These are phyloP conservation scores for Hydrolagus colliei DNA, from an alignment of 2,797 vertebrate species.

Conservation along the genomic window DNA sequence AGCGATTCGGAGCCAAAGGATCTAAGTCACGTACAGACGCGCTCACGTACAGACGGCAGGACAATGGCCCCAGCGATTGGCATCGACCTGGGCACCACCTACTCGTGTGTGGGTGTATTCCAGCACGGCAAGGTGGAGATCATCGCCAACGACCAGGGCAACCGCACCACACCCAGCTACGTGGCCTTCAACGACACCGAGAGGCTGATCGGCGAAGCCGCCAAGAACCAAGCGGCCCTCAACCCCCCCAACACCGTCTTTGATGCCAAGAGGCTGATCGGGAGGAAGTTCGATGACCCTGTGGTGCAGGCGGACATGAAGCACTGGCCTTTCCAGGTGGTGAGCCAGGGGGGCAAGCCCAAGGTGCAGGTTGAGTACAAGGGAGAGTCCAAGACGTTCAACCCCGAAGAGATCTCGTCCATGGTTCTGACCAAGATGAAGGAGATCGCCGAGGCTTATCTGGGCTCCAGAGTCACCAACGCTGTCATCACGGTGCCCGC, in stretches of 20 bases:
- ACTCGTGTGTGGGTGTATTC: slow-evolving; percentile 26
- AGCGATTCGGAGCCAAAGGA: too few relatives aligned
- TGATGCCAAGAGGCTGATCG: slow-evolving; percentile 27
- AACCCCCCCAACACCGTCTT: slow-evolving; percentile 25
- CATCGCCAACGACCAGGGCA: slow-evolving; percentile 29
- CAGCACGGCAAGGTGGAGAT: slow-evolving; percentile 25
- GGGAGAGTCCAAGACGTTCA: neutral
- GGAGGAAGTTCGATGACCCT: neutral
- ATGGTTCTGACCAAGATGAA: slow-evolving; percentile 29
- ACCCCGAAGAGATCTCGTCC: slow-evolving; percentile 21
- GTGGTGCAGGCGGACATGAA: slow-evolving; percentile 21
- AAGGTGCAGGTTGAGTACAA: slow-evolving; percentile 29
- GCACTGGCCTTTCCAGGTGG: slow-evolving; percentile 25
- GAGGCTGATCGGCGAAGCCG: slow-evolving; percentile 4
- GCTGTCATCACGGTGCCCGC: slow-evolving; percentile 20
- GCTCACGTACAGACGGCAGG: too few relatives aligned
- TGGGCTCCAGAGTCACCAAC: slow-evolving; percentile 16
- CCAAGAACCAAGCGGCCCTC: slow-evolving; percentile 18
- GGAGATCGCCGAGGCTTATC: slow-evolving; percentile 26
- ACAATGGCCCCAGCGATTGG: slow-evolving; percentile 4
- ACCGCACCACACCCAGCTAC: slow-evolving; percentile 28
- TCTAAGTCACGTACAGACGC: too few relatives aligned
- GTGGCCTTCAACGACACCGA: slow-evolving; percentile 29
- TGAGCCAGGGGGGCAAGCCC: neutral
- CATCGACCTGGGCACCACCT: slow-evolving; percentile 25